A percentile compares a stretch with the other conserved stretches of the same genome.
These are phyloP conservation scores for Phyllotreta cruciferae DNA, from an alignment of 2,888 invertebrate genomes.

Conservation along the genomic window DNA sequence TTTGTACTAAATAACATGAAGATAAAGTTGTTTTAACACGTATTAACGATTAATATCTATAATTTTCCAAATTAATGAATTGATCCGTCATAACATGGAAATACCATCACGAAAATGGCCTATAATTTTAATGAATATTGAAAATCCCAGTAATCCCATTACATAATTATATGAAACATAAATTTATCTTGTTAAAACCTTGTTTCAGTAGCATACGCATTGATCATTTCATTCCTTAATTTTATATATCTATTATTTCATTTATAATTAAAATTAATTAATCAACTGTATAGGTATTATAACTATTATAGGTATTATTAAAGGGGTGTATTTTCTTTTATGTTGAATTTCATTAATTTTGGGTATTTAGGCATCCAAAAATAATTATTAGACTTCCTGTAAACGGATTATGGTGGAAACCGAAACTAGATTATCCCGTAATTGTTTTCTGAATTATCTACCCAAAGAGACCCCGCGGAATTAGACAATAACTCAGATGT, in stretches of 20 bases:
- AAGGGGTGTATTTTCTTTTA: too few relatives aligned
- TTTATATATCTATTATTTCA: too few relatives aligned
- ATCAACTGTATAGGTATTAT: too few relatives aligned
- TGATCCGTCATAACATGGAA: slow-evolving; percentile 1
- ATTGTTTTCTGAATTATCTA: slow-evolving; percentile 25
- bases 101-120: not conserved
- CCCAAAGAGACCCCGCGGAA: slow-evolving; percentile 16
- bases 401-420: slow-evolving; percentile 17
- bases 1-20: too few relatives aligned
- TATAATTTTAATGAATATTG: slow-evolving; percentile 2
- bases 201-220: too few relatives aligned
- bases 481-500: slow-evolving; percentile 25
- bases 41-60: not conserved
- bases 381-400: too few relatives aligned
- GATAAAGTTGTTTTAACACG: too few relatives aligned
- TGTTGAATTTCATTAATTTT: too few relatives aligned
- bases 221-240: too few relatives aligned
- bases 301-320: too few relatives aligned
- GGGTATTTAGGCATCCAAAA: too few relatives aligned
- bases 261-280: too few relatives aligned
- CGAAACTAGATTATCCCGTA: slow-evolving; percentile 24
- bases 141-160: not conserved
- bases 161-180: not conserved
- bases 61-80: not conserved
- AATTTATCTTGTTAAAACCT: not conserved